phyloP scores from a whole-genome alignment of 2,797 vertebrate species.

The Buceros bicornis region DNA sequence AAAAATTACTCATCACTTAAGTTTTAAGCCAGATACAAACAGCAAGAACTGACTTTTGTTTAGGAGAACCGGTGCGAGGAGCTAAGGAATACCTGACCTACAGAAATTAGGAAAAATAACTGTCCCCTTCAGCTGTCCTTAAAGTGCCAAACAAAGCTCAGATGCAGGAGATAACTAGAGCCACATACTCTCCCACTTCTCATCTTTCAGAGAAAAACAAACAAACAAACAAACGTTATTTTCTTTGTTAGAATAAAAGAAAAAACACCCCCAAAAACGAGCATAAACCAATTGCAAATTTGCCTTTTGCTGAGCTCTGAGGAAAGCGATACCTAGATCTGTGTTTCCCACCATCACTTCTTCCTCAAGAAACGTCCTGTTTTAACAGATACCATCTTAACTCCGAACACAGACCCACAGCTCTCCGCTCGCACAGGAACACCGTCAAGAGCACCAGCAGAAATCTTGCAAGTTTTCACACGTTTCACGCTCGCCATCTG shows the following conservation, averaged over 20 bases:
- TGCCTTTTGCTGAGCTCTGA: not conserved
- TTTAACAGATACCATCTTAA: not conserved
- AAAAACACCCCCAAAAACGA: not conserved
- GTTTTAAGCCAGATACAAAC: not conserved
- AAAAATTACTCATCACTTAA: not conserved
- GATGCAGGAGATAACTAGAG: not conserved
- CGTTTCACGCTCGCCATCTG: not conserved
- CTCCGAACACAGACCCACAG: not conserved
- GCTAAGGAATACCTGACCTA: not conserved
- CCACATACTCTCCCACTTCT: not conserved
- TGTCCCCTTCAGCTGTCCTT: not conserved
- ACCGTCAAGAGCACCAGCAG: not conserved
- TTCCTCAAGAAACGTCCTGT: not conserved
- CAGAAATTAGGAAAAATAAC: not conserved
- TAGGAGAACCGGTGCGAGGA: not conserved
- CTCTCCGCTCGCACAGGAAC: not conserved
- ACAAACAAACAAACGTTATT: not conserved
- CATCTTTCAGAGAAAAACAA: not conserved
- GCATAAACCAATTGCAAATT: rapidly evolving
- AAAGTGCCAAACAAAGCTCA: not conserved
- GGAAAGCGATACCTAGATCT: not conserved
- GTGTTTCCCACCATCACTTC: not conserved
- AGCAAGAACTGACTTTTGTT: not conserved
- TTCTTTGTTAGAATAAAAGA: not conserved
- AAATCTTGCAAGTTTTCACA: not conserved